Conservation (phyloP, 1,140 invertebrate species). For the Heliconius congener region DNA sequence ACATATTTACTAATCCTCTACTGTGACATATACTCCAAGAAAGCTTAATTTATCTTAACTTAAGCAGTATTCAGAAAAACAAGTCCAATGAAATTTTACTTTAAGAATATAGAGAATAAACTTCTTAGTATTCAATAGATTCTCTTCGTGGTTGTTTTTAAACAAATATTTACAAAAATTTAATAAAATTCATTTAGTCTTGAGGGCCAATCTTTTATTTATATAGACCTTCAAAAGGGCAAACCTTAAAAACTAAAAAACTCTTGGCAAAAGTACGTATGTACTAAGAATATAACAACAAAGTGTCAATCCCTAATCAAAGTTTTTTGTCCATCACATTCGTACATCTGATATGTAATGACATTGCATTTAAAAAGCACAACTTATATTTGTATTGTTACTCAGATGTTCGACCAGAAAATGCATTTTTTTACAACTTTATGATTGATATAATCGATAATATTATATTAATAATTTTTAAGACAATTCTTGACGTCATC, state of each 20-base stretch:
- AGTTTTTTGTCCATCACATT: background rate
- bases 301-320: conserved; percentile 12
- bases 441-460: background rate
- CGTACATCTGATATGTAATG: conserved; percentile 7
- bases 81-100: too few relatives aligned
- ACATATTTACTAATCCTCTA: too few relatives aligned
- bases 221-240: background rate
- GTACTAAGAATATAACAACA: background rate
- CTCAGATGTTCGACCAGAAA: background rate
- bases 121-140: too few relatives aligned
- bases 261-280: background rate
- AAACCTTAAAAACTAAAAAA: background rate
- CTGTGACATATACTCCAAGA: too few relatives aligned
- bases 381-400: background rate
- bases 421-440: background rate
- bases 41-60: too few relatives aligned
- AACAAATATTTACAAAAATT: too few relatives aligned
- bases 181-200: too few relatives aligned
- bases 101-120: too few relatives aligned
- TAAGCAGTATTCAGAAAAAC: too few relatives aligned
- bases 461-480: background rate
- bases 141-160: too few relatives aligned
- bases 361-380: background rate
- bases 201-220: too few relatives aligned
- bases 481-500: too few relatives aligned